Conservation (phyloP, 1,140 invertebrate species). For the Drosophila lacertosa region DNA sequence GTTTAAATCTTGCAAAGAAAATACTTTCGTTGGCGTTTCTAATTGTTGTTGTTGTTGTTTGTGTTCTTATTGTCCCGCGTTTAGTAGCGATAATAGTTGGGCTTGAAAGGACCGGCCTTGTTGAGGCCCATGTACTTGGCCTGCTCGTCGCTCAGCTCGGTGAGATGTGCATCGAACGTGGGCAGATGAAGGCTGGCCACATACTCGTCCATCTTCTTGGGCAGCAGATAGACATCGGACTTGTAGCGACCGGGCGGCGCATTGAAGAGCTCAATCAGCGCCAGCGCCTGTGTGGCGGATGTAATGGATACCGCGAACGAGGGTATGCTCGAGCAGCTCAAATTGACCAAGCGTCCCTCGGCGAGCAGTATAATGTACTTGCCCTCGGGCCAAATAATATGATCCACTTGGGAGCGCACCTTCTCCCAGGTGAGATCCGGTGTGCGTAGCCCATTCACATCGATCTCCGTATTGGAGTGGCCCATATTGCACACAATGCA, state of each 20-base stretch:
- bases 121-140: constrained; percentile 98
- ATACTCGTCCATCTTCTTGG: constrained; percentile 99
- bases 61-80: constrained; percentile 53
- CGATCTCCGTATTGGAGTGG: constrained; percentile 99
- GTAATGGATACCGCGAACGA: constrained; percentile 99
- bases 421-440: constrained; percentile 98
- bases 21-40: constrained; percentile 79
- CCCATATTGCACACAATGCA: constrained; percentile 99
- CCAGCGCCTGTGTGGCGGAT: constrained; percentile 96
- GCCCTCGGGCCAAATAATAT: constrained; percentile 97
- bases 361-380: constrained; percentile 96
- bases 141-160: constrained; percentile 97
- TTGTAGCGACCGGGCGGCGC: constrained; percentile 97
- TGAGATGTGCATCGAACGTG: constrained; percentile 98
- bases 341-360: constrained; percentile 97
- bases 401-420: constrained; percentile 98
- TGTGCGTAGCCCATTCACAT: constrained; percentile 96
- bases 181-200: constrained; percentile 95
- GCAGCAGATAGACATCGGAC: constrained; percentile 97
- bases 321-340: constrained; percentile 98
- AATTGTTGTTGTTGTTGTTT: constrained; percentile 40
- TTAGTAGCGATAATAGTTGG: constrained; percentile 97
- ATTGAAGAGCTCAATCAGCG: constrained; percentile 98
- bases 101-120: constrained; percentile 99
- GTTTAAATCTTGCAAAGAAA: constrained; percentile 72